phyloP scores from a whole-genome alignment of 2,113 vertebrate genomes.

The Bufo bufo region DNA sequence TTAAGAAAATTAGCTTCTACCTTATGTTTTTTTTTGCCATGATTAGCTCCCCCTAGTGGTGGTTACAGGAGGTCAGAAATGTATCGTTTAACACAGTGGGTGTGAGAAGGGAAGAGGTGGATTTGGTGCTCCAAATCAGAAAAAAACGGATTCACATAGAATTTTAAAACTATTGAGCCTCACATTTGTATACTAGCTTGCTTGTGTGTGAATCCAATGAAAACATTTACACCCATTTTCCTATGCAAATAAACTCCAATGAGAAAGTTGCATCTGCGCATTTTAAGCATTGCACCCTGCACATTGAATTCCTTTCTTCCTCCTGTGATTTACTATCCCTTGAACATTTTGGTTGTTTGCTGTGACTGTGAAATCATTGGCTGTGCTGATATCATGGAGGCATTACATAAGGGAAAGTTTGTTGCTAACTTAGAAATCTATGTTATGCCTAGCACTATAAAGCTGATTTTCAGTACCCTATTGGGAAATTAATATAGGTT shows the following conservation, averaged over 20 bases:
- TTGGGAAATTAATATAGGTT: constrained; percentile 75
- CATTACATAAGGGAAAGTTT: constrained; percentile 61
- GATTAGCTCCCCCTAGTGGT: too few relatives aligned
- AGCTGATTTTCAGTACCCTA: constrained; percentile 74
- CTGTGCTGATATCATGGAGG: constrained; percentile 39
- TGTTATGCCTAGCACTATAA: constrained; percentile 63
- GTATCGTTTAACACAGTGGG: too few relatives aligned
- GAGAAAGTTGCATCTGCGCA: neutral
- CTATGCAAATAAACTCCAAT: neutral
- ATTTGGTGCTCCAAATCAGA: too few relatives aligned
- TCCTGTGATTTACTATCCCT: constrained; percentile 1
- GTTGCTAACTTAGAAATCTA: constrained; percentile 62
- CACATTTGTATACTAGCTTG: too few relatives aligned
- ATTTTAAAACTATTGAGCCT: too few relatives aligned
- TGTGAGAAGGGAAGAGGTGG: too few relatives aligned
- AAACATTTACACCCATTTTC: neutral
- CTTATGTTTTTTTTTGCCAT: too few relatives aligned
- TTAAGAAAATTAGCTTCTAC: too few relatives aligned
- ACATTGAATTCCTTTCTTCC: neutral
- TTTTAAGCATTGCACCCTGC: neutral
- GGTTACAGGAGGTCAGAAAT: too few relatives aligned
- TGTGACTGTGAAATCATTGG: constrained; percentile 56
- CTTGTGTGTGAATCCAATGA: too few relatives aligned
- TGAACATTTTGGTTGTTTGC: constrained; percentile 13
- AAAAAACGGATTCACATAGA: too few relatives aligned